Percentiles rank a stretch among this genome's conserved stretches.
Conservation (phyloP, 2,797 vertebrate genomes). For the Petrocephalus schoutedeni region DNA sequence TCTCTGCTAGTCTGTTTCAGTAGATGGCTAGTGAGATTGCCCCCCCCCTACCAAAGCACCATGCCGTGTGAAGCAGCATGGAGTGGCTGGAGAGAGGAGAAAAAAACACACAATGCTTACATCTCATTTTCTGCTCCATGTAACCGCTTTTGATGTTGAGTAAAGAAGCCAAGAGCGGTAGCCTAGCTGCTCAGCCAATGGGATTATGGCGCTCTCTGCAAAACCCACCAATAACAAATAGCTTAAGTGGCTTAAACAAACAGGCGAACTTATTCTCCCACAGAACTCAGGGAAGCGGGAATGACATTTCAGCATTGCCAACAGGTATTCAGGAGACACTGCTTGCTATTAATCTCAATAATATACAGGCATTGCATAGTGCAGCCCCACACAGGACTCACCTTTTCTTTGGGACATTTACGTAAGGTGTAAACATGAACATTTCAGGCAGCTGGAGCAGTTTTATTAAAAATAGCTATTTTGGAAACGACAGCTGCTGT, state of each 20-base stretch:
- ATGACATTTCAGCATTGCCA: not conserved
- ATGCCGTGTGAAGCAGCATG: not conserved
- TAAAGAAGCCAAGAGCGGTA: not conserved
- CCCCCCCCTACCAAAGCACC: not conserved
- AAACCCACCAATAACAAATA: not conserved
- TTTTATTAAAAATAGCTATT: not conserved
- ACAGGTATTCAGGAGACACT: not conserved
- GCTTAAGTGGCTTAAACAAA: not conserved
- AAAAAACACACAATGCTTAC: not conserved
- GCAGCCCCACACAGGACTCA: not conserved
- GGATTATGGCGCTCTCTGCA: not conserved
- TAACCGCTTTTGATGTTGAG: conserved; percentile 6
- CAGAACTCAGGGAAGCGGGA: not conserved
- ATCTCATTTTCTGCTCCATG: conserved; percentile 7
- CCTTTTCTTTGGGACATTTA: not conserved
- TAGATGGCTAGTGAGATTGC: not conserved
- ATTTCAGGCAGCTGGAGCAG: not conserved
- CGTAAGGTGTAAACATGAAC: not conserved
- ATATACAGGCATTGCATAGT: not conserved
- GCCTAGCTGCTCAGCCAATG: not conserved
- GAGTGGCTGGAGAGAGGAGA: not conserved
- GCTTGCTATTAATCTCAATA: not conserved
- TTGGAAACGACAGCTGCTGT: not conserved
- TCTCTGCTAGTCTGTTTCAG: not conserved
- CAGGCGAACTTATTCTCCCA: not conserved